Evolutionary conservation across 2,113 vertebrate species (phyloP).

Genomic region (Vicugna pacos): DNA sequence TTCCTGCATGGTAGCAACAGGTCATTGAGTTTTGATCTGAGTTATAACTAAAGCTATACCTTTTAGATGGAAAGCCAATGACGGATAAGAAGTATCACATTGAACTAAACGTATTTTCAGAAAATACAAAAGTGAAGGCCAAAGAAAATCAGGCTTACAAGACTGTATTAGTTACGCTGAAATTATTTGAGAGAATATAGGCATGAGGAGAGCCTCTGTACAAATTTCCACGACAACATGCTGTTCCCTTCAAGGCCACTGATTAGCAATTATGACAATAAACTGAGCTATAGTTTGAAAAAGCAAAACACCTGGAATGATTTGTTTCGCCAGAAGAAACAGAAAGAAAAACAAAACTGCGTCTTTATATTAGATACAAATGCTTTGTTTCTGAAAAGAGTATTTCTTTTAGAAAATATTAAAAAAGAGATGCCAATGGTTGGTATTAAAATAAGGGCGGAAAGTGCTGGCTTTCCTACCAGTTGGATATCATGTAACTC

Average conservation of each 20-base stretch:
- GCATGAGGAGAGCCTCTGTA: neutral
- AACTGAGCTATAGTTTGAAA: conserved; percentile 15
- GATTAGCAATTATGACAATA: neutral
- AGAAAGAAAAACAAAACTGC: neutral
- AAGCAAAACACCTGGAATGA: conserved; percentile 50
- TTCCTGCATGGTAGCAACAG: conserved; percentile 52
- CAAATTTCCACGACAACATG: neutral
- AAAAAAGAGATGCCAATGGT: neutral
- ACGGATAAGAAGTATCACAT: neutral
- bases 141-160: neutral
- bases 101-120: conserved; percentile 39
- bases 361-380: conserved; percentile 31
- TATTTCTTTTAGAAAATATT: conserved; percentile 57
- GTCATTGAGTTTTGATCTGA: conserved; percentile 61
- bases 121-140: neutral
- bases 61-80: neutral
- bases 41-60: neutral
- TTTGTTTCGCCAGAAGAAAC: neutral
- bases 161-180: neutral
- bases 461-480: conserved; percentile 5
- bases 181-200: neutral
- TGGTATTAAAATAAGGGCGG: conserved; percentile 41
- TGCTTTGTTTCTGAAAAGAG: conserved; percentile 40
- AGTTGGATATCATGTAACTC: conserved; percentile 28
- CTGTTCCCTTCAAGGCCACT: neutral